Evolutionary conservation across 2,888 invertebrate species (phyloP).

Genomic region (Campoletis raptor): DNA sequence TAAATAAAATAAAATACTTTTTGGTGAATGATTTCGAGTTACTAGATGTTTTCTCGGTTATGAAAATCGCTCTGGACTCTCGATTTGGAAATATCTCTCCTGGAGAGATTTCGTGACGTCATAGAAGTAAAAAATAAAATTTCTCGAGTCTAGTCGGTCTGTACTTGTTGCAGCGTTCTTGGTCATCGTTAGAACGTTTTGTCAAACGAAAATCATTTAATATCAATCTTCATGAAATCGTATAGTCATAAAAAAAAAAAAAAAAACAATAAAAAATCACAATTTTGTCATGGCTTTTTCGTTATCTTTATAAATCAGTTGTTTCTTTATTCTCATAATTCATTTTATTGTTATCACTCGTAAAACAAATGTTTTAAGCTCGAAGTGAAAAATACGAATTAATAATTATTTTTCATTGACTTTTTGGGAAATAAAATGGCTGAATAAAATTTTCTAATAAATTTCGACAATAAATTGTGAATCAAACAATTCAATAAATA

Average conservation of each 20-base stretch:
- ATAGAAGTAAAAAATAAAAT: conserved; percentile 11
- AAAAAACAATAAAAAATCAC: neutral
- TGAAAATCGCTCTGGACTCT: neutral
- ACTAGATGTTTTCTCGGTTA: neutral
- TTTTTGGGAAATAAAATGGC: neutral
- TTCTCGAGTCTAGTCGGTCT: conserved; percentile 51
- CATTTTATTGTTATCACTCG: neutral
- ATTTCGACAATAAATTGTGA: neutral
- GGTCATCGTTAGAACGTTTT: conserved; percentile 27
- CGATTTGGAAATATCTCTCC: conserved; percentile 5
- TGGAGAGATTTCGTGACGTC: conserved; percentile 56
- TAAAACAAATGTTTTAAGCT: neutral
- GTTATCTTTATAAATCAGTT: neutral
- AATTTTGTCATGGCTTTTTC: neutral
- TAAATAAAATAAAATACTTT: neutral
- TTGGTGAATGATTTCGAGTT: neutral
- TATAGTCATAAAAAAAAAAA: neutral
- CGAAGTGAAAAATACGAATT: neutral
- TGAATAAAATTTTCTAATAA: neutral
- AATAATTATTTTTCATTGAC: neutral
- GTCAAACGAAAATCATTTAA: neutral
- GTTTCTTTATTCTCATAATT: neutral
- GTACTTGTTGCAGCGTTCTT: conserved; percentile 79
- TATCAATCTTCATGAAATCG: neutral
- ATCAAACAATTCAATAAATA: neutral